Evolutionary conservation across 2,888 invertebrate genomes (phyloP), one percentile per base, ranked within the genome.

Genomic region (Formica aserva): DNA sequence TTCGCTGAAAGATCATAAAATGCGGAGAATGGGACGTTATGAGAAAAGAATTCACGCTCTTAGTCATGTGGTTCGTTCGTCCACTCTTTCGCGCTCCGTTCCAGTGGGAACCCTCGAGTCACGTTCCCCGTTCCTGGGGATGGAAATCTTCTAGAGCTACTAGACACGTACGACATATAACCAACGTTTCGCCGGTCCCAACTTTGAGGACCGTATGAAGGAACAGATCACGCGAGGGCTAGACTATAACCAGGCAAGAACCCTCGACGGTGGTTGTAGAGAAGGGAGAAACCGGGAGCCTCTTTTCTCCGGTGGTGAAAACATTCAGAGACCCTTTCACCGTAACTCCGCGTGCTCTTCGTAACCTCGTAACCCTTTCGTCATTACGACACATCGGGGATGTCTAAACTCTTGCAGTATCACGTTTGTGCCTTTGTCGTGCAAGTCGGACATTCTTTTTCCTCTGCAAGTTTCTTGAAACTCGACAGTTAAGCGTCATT

Each of bases 101-200:
- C 76, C 88, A 72, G 83, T 67, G 77, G 84, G 83, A 86, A 88
- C 88, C 77, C 89, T 83, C 69, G 81, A 88, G 91, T 91, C 91
- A 91, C 90, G 90, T 90, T 84, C 82, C 80, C 35, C 86, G 85
- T 86, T 85, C 84, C 55, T 35, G 69, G 75, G 76, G 86, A 87
- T 87, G 85, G 81, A 87, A 90, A 91, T 90, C 89, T 88, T 85
- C 82, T 83, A 80, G 83, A 65, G 83, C 85, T 84, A 52, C 85
- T 86, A 87, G 85, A 85, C 91, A 91, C 91, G 91, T 91, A 89
- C 87, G 75, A 80, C 76, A 84, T 89, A 87, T 87, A 86, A 82
- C 78, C 82, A 22, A 78, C 72, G 72, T 78, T 52, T 45, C 77
- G 22, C 63, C 72, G 48, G 60, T 48, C 18, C 60, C 69, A 60